Conservation (phyloP, 2,797 vertebrate species). For the Pampus argenteus region DNA sequence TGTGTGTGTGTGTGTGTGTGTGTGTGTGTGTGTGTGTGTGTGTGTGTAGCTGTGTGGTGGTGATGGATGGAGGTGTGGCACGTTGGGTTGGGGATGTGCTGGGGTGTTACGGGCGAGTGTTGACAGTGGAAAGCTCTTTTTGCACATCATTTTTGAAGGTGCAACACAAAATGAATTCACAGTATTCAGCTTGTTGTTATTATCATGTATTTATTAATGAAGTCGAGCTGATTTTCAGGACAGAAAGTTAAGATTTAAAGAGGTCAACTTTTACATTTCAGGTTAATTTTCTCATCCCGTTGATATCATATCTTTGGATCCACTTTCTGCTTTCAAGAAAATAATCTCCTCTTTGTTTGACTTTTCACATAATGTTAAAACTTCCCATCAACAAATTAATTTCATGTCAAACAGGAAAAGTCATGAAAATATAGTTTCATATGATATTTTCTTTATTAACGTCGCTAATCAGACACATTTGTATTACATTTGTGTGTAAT, state of each 20-base stretch:
- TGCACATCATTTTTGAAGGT: conserved; percentile 22
- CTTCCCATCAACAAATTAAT: neutral
- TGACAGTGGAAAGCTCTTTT: conserved; percentile 53
- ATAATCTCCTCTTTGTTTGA: neutral
- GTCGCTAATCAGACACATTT: neutral
- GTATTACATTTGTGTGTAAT: neutral
- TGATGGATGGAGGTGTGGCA: conserved; percentile 20
- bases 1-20: conserved; percentile 12
- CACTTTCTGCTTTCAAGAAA: neutral
- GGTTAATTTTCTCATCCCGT: neutral
- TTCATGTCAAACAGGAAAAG: neutral
- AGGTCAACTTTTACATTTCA: neutral
- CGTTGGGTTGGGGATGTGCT: neutral
- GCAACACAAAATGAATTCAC: neutral
- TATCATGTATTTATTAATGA: neutral
- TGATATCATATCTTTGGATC: conserved; percentile 9
- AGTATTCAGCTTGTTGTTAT: neutral
- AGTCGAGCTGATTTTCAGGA: neutral
- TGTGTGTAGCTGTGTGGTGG: conserved; percentile 17
- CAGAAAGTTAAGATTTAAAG: neutral
- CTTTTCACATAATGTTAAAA: neutral
- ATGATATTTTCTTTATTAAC: neutral
- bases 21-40: conserved; percentile 7
- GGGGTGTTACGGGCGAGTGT: conserved; percentile 13
- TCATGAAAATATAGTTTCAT: neutral